phyloP scores from a whole-genome alignment of 2,113 vertebrate species.

The Psilopsiagon aymara region DNA sequence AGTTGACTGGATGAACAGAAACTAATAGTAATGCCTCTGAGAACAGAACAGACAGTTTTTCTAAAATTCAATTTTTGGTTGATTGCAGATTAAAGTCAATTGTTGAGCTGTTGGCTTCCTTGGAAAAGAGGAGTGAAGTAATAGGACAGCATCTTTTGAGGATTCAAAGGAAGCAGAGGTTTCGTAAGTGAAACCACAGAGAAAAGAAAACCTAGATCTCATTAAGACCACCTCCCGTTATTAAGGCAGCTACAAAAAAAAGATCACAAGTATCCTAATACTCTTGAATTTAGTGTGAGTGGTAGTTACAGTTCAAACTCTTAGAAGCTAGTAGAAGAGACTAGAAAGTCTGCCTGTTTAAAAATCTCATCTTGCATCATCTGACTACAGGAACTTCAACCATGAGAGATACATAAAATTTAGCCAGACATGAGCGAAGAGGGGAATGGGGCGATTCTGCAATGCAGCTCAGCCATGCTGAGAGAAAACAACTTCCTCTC shows the following conservation, averaged over 20 bases:
- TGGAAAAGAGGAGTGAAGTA: not conserved
- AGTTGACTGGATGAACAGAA: not conserved
- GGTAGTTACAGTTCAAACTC: not conserved
- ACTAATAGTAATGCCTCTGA: not conserved
- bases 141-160: not conserved
- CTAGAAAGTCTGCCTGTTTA: not conserved
- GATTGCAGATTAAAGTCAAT: not conserved
- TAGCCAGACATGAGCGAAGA: not conserved
- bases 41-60: not conserved
- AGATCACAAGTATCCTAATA: not conserved
- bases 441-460: too few relatives aligned
- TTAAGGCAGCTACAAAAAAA: not conserved
- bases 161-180: not conserved
- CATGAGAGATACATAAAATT: not conserved
- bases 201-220: not conserved
- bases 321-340: not conserved
- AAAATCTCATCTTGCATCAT: not conserved
- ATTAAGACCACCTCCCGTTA: not conserved
- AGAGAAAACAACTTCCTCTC: not conserved
- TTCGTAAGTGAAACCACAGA: not conserved
- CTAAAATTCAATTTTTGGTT: not conserved
- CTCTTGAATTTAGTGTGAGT: not conserved
- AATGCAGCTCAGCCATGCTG: not conserved
- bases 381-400: not conserved
- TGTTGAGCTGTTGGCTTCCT: not conserved